Evolutionary conservation across 2,113 vertebrate genomes (phyloP).

Genomic region (Mesocricetus auratus): DNA sequence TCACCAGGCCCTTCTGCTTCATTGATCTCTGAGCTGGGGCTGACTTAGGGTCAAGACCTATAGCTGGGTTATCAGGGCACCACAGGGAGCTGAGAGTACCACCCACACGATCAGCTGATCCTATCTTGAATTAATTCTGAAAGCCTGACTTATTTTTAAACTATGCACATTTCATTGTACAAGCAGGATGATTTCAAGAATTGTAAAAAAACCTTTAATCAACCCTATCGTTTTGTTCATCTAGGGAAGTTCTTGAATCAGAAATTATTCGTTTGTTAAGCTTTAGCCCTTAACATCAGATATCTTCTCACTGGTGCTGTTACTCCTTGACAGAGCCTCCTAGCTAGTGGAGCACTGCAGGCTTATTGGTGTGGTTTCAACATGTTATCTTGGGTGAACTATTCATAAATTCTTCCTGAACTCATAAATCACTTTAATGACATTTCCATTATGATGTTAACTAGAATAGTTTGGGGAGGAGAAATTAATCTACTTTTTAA

Average conservation of each 20-base stretch:
- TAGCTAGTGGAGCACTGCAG: not conserved
- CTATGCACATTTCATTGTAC: not conserved
- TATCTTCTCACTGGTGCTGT: not conserved
- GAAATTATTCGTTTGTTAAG: not conserved
- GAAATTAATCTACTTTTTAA: not conserved
- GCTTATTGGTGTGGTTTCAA: not conserved
- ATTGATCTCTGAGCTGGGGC: not conserved
- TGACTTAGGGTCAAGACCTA: not conserved
- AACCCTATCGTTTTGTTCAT: not conserved
- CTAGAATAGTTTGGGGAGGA: not conserved
- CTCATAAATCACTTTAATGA: not conserved
- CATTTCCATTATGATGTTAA: not conserved
- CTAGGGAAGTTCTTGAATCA: not conserved
- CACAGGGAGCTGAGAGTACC: not conserved
- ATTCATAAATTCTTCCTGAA: not conserved
- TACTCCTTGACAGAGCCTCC: not conserved
- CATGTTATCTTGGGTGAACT: not conserved
- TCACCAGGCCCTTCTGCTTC: not conserved
- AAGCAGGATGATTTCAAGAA: conserved; percentile 7
- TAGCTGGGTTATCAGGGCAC: not conserved
- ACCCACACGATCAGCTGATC: not conserved
- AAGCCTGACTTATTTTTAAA: conserved; percentile 28
- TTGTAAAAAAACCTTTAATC: not conserved
- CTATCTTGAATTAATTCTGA: not conserved
- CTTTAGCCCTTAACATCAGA: not conserved